These are phyloP conservation scores for Anarhynchus alexandrinus DNA, from an alignment of 2,113 vertebrate species.

Conservation along the genomic window DNA sequence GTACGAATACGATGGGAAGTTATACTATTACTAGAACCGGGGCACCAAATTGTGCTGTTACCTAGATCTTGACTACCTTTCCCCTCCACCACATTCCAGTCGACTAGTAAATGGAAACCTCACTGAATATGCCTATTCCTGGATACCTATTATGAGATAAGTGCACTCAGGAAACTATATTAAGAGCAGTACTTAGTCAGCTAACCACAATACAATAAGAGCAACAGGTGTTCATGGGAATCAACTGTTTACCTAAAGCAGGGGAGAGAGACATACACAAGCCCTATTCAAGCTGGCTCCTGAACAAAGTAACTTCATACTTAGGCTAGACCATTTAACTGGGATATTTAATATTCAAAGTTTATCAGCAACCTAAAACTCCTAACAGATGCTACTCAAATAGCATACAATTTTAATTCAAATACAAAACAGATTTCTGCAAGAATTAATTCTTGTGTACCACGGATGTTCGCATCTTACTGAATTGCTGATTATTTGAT, in stretches of 20 bases:
- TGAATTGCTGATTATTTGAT: neutral
- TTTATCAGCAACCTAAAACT: constrained; percentile 14
- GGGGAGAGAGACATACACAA: neutral
- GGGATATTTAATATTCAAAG: constrained; percentile 1
- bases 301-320: constrained; percentile 21
- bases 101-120: constrained; percentile 10
- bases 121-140: neutral
- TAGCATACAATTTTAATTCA: neutral
- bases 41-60: neutral
- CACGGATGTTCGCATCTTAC: neutral
- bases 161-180: neutral
- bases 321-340: neutral
- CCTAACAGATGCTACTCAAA: constrained; percentile 11
- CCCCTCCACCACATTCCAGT: neutral
- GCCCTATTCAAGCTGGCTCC: neutral
- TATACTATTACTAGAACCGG: neutral
- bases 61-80: neutral
- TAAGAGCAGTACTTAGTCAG: neutral
- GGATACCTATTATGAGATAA: neutral
- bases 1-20: neutral
- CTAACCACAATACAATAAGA: neutral
- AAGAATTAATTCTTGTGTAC: neutral
- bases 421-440: neutral
- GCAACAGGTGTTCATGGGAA: constrained; percentile 19
- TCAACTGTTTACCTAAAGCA: constrained; percentile 5